These are phyloP conservation scores for Drosophila putrida DNA, from an alignment of 2,888 invertebrate species.

Conservation along the genomic window DNA sequence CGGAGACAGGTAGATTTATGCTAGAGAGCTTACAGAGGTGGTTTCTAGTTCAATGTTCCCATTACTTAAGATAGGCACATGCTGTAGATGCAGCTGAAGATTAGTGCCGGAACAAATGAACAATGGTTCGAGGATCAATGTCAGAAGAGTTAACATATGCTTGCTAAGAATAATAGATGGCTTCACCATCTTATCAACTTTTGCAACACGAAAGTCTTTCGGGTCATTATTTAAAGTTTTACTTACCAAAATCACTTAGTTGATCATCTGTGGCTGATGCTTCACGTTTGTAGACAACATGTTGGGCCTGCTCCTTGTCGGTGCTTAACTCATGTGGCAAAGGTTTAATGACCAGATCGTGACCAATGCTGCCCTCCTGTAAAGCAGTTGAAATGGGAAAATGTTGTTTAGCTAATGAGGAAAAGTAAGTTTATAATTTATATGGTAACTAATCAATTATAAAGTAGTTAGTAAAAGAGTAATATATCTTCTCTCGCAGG, in stretches of 20 bases:
- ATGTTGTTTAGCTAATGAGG: not conserved
- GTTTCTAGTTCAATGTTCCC: conserved; percentile 79
- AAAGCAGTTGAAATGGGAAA: conserved; percentile 48
- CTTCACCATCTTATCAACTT: not conserved
- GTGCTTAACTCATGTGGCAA: conserved; percentile 90
- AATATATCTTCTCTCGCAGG: not conserved
- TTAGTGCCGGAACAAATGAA: conserved; percentile 24
- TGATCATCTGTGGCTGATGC: conserved; percentile 86
- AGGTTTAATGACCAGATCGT: conserved; percentile 94
- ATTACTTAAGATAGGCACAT: conserved; percentile 49
- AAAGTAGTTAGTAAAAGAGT: not conserved
- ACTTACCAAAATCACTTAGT: conserved; percentile 92
- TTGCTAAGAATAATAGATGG: conserved; percentile 18
- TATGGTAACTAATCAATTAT: conserved; percentile 13
- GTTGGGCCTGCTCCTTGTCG: conserved; percentile 87
- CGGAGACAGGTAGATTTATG: conserved; percentile 61
- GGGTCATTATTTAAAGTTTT: conserved; percentile 12
- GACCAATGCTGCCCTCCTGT: conserved; percentile 97
- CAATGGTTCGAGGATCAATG: conserved; percentile 37
- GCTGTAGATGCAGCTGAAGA: conserved; percentile 38
- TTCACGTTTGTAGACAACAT: conserved; percentile 91
- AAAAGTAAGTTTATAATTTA: conserved; percentile 3
- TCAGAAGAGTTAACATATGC: conserved; percentile 13
- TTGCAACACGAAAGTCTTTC: not conserved
- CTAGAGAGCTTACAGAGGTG: conserved; percentile 33